Conservation (phyloP, 2,888 invertebrate genomes). For the Plebejus melissa region DNA sequence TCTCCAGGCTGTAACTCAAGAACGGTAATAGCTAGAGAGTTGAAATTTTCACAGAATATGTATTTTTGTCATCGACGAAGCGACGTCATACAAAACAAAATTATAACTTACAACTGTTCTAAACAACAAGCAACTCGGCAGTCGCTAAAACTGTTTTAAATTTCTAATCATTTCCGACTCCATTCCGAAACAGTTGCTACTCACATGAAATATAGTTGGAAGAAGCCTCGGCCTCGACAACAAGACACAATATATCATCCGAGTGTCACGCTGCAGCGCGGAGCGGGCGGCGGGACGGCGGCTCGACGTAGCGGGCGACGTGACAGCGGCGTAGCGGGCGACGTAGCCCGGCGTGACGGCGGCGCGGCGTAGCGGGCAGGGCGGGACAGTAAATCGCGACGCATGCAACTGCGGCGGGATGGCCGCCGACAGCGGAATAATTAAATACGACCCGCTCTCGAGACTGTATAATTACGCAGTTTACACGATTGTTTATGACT, state of each 20-base stretch:
- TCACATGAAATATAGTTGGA: conserved; percentile 17
- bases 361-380: neutral
- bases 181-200: conserved; percentile 12
- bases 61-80: neutral
- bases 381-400: conserved; percentile 19
- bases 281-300: neutral
- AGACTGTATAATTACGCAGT: conserved; percentile 26
- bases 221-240: conserved; percentile 20
- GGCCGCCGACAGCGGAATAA: conserved; percentile 24
- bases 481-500: conserved; percentile 25
- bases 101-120: conserved; percentile 12
- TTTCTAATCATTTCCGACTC: conserved; percentile 18
- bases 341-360: neutral
- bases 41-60: no score
- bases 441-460: conserved; percentile 22
- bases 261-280: conserved; percentile 20
- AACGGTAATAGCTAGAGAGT: no score
- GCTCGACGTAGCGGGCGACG: neutral
- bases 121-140: conserved; percentile 8
- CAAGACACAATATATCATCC: conserved; percentile 22
- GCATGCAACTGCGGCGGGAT: conserved; percentile 1
- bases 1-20: no score
- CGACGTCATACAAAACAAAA: neutral
- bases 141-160: conserved; percentile 16
- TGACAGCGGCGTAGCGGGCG: neutral